Evolutionary conservation across 2,888 invertebrate genomes (phyloP).

Genomic region (Hyposoter didymator): DNA sequence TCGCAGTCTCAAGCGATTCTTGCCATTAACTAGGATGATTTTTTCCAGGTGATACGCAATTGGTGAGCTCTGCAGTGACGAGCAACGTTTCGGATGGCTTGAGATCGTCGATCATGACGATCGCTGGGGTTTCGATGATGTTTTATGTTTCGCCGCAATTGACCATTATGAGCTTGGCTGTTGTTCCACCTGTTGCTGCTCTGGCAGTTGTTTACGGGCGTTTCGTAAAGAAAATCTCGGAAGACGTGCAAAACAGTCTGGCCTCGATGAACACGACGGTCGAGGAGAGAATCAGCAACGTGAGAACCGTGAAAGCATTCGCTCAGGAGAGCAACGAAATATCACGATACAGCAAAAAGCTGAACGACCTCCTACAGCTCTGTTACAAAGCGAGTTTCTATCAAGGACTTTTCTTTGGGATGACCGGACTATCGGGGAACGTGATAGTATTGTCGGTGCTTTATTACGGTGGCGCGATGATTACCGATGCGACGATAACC

Average conservation of each 20-base stretch:
- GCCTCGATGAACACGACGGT: slow-evolving; percentile 87
- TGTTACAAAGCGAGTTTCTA: slow-evolving; percentile 95
- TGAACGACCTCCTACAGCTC: slow-evolving; percentile 90
- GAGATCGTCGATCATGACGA: slow-evolving; percentile 93
- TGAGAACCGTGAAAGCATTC: slow-evolving; percentile 97
- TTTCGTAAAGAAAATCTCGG: slow-evolving; percentile 93
- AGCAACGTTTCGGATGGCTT: slow-evolving; percentile 98
- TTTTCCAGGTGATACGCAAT: slow-evolving; percentile 93
- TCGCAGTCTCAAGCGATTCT: neutral
- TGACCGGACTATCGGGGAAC: slow-evolving; percentile 96
- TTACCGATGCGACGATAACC: slow-evolving; percentile 90
- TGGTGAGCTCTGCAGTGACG: slow-evolving; percentile 96
- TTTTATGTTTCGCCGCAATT: slow-evolving; percentile 96
- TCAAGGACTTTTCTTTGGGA: slow-evolving; percentile 95
- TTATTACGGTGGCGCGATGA: slow-evolving; percentile 96
- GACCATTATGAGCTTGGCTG: slow-evolving; percentile 93
- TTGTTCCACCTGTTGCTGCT: slow-evolving; percentile 96
- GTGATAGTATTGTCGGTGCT: slow-evolving; percentile 95
- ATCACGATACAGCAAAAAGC: slow-evolving; percentile 87
- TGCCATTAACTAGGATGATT: slow-evolving; percentile 26
- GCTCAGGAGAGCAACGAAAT: slow-evolving; percentile 94
- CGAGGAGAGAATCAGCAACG: slow-evolving; percentile 96
- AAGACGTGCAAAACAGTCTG: slow-evolving; percentile 90
- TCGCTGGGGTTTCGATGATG: slow-evolving; percentile 97
- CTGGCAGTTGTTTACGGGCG: slow-evolving; percentile 93